These are phyloP conservation scores for Eumacrocentrus americanus DNA, from an alignment of 2,888 invertebrate species.

Conservation along the genomic window DNA sequence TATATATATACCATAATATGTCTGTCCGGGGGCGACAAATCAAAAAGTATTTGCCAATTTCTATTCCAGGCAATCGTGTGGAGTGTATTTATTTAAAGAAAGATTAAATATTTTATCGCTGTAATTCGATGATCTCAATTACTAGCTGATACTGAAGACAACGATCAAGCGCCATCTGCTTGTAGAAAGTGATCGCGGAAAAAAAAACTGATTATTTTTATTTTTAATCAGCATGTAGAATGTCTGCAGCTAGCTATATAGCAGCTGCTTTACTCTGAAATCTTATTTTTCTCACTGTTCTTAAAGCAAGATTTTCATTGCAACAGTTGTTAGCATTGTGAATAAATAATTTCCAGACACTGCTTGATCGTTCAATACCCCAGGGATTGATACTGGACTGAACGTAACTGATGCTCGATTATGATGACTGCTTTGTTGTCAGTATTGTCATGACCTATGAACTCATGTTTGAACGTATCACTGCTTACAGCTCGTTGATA, in stretches of 20 bases:
- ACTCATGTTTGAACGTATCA: constrained; percentile 11
- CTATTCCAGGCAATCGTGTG: background rate
- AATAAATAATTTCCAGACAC: too few relatives aligned
- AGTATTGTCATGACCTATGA: constrained; percentile 8
- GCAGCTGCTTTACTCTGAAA: too few relatives aligned
- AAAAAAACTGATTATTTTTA: background rate
- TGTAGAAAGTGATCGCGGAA: background rate
- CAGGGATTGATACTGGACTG: background rate
- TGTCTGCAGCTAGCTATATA: too few relatives aligned
- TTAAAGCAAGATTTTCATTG: too few relatives aligned
- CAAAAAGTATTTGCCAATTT: constrained; percentile 6
- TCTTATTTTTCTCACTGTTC: too few relatives aligned
- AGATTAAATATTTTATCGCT: background rate
- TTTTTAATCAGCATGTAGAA: too few relatives aligned
- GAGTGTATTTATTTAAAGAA: background rate
- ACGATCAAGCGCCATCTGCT: background rate
- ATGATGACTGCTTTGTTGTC: background rate
- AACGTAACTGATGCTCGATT: background rate
- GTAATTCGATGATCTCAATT: background rate
- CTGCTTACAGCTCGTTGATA: background rate
- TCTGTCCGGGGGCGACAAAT: background rate
- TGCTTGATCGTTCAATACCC: too few relatives aligned
- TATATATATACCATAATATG: constrained; percentile 7
- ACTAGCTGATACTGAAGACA: too few relatives aligned
- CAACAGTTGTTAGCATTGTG: too few relatives aligned